A percentile compares a stretch with the other conserved stretches of the same genome.
phyloP scores from a whole-genome alignment of 64 coral and sea anemone genomes.

The Montipora cactus region DNA sequence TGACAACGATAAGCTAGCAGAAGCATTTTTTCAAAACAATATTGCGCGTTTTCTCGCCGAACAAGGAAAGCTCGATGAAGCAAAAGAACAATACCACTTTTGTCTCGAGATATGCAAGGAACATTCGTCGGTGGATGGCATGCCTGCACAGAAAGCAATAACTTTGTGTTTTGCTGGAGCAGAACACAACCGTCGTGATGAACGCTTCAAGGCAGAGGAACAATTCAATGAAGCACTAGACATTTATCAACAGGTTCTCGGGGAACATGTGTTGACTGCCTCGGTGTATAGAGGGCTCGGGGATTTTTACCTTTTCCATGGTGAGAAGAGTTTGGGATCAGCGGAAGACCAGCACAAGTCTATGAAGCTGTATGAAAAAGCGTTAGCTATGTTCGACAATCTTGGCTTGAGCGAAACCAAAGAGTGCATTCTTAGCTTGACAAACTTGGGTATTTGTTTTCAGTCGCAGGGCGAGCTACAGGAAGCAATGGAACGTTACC shows the following conservation, averaged over 20 bases:
- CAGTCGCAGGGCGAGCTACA: neutral
- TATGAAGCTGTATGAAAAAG: constrained; percentile 1
- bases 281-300: neutral
- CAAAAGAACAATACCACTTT: neutral
- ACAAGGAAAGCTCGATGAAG: neutral
- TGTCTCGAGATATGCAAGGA: neutral
- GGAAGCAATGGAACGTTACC: neutral
- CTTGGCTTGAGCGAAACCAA: neutral
- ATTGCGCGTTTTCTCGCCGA: constrained; percentile 24
- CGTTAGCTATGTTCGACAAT: neutral
- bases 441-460: constrained; percentile 16
- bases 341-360: neutral
- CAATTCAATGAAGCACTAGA: constrained; percentile 15
- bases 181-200: constrained; percentile 19
- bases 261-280: constrained; percentile 29
- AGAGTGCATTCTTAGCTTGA: constrained; percentile 25
- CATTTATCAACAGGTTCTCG: constrained; percentile 22
- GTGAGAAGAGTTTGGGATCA: neutral
- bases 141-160: constrained; percentile 12
- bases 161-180: constrained; percentile 1
- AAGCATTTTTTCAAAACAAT: constrained; percentile 29
- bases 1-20: constrained; percentile 12
- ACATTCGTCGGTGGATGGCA: neutral
- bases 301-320: constrained; percentile 51
- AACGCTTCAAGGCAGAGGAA: neutral